Conservation (phyloP, 53 echinoderm and acorn worm genomes). For the Mesocentrotus franciscanus region DNA sequence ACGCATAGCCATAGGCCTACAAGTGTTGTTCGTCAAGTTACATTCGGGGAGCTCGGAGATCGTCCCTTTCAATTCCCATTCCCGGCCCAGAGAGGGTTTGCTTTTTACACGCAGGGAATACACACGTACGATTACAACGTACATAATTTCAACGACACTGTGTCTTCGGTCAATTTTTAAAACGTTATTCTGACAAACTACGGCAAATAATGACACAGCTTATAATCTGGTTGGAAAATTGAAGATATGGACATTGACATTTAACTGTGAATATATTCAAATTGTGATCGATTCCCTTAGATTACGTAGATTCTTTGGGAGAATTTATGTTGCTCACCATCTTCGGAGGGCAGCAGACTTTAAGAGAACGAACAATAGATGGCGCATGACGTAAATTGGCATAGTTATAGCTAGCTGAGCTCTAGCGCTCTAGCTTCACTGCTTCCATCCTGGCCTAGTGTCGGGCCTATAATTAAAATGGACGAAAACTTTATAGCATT, state of each 20-base stretch:
- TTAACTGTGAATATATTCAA: not conserved
- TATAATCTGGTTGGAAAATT: not conserved
- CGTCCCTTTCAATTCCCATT: too few species aligned
- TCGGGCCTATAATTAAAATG: too few species aligned
- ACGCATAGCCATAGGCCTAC: too few species aligned
- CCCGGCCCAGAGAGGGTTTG: too few species aligned
- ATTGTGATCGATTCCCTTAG: not conserved
- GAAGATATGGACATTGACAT: not conserved
- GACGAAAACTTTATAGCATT: too few species aligned
- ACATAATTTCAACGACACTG: not conserved
- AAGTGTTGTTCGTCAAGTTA: too few species aligned
- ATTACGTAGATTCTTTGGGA: not conserved
- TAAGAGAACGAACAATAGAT: slow-evolving; percentile 30
- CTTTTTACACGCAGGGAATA: not conserved
- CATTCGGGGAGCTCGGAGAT: too few species aligned
- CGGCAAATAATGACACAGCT: not conserved
- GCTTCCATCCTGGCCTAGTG: too few species aligned
- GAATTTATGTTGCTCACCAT: not conserved
- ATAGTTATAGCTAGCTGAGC: too few species aligned
- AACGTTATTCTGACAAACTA: not conserved
- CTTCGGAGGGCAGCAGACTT: slow-evolving; percentile 50
- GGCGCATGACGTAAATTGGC: not conserved
- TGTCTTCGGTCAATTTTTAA: too few species aligned
- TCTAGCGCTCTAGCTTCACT: not conserved
- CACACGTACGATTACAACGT: not conserved